Conservation (phyloP, 2,797 vertebrate genomes). For the Gobionotothen gibberifrons region DNA sequence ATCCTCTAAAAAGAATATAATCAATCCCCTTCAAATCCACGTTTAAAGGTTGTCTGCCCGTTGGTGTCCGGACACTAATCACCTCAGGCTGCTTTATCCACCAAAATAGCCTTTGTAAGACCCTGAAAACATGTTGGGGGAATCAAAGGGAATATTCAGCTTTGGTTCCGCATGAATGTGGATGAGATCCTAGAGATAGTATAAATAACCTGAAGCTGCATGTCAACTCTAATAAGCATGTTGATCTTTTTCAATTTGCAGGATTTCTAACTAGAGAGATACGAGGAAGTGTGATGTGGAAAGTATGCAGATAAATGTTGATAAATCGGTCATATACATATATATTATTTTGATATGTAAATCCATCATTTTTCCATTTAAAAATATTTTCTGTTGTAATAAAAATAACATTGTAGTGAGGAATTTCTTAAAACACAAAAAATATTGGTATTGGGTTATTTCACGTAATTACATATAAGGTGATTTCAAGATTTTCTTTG, state of each 20-base stretch:
- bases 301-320: no score
- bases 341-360: no score
- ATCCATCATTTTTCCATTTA: no score
- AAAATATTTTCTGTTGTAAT: no score
- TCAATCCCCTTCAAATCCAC: conserved; percentile 59
- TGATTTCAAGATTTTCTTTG: no score
- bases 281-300: no score
- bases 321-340: no score
- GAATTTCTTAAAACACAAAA: no score
- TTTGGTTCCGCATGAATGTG: conserved; percentile 1
- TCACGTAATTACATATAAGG: no score
- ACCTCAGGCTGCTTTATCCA: conserved; percentile 30
- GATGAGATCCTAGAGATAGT: not conserved
- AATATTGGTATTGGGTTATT: no score
- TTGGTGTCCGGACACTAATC: conserved; percentile 46
- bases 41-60: conserved; percentile 46
- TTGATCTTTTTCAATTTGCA: not conserved
- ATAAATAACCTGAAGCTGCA: conserved; percentile 20
- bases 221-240: not conserved
- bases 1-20: conserved; percentile 65
- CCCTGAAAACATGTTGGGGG: conserved; percentile 1
- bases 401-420: no score
- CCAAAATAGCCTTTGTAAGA: conserved; percentile 32
- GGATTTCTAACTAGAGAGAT: not conserved
- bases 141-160: conserved; percentile 1